A percentile compares a stretch with the other conserved stretches of the same genome.
Evolutionary conservation across 1,140 invertebrate genomes (phyloP).

Genomic region (Drosophila gunungcola): DNA sequence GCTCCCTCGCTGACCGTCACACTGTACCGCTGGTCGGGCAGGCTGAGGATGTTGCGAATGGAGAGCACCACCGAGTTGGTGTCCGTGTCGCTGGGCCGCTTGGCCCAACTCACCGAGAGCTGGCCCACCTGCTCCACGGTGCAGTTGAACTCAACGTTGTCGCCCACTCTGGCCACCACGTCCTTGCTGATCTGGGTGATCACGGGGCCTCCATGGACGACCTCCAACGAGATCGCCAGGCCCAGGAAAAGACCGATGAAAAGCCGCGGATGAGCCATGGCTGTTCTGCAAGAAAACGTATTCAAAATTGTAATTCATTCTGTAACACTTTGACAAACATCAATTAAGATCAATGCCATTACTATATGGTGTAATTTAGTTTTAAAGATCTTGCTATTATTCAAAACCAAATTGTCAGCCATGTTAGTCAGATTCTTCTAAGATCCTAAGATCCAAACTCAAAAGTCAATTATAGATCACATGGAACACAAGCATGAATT

Average conservation of each 20-base stretch:
- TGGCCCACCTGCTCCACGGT: conserved; percentile 91
- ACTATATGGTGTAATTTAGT: no score
- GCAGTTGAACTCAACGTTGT: conserved; percentile 90
- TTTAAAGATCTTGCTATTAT: no score
- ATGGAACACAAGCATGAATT: no score
- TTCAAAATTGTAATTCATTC: no score
- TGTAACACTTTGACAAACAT: background rate
- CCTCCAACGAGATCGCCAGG: conserved; percentile 10
- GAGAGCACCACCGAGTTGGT: conserved; percentile 86
- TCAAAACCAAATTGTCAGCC: no score
- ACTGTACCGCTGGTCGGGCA: conserved; percentile 91
- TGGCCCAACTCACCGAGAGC: conserved; percentile 91
- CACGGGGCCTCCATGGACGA: conserved; percentile 66
- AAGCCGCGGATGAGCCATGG: conserved; percentile 26
- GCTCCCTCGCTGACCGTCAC: conserved; percentile 86
- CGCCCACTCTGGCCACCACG: conserved; percentile 92
- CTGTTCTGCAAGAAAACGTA: conserved; percentile 9
- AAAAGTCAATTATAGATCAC: no score
- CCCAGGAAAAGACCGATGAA: conserved; percentile 35
- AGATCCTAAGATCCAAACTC: no score
- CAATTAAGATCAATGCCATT: no score
- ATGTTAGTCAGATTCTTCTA: no score
- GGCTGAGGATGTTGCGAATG: conserved; percentile 88
- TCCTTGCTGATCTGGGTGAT: conserved; percentile 92
- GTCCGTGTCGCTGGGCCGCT: conserved; percentile 79